Evolutionary conservation across 2,113 vertebrate species (phyloP).

Genomic region (Leuciscus idus): DNA sequence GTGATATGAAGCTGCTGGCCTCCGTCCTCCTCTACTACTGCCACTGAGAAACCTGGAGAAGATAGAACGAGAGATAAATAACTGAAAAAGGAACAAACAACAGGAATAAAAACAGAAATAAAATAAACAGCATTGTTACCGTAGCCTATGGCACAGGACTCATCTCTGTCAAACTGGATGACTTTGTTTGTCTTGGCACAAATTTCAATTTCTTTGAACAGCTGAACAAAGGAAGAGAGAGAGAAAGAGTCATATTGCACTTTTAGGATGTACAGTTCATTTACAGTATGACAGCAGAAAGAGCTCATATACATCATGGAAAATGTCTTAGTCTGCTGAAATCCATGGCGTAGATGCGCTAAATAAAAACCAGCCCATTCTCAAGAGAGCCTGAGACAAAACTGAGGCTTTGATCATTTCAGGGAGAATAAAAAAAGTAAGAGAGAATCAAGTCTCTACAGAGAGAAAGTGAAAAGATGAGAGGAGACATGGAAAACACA

Average conservation of each 20-base stretch:
- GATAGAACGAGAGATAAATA: neutral
- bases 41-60: constrained; percentile 87
- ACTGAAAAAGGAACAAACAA: neutral
- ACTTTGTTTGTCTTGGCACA: constrained; percentile 86
- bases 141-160: constrained; percentile 82
- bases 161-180: constrained; percentile 87
- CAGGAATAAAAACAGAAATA: constrained; percentile 33
- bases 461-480: neutral
- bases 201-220: constrained; percentile 96
- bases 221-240: constrained; percentile 73
- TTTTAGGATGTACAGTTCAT: constrained; percentile 13
- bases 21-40: constrained; percentile 88
- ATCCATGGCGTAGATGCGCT: neutral
- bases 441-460: constrained; percentile 32
- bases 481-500: constrained; percentile 55
- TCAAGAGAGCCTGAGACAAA: constrained; percentile 7
- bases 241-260: neutral
- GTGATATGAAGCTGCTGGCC: constrained; percentile 85
- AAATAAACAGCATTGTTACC: constrained; percentile 75
- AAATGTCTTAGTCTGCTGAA: constrained; percentile 35
- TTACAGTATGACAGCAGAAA: constrained; percentile 33
- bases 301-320: neutral
- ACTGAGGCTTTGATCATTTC: constrained; percentile 62
- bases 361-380: constrained; percentile 18
- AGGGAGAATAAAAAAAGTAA: constrained; percentile 6